phyloP scores from a whole-genome alignment of 2,797 vertebrate genomes.

The Lemur catta region DNA sequence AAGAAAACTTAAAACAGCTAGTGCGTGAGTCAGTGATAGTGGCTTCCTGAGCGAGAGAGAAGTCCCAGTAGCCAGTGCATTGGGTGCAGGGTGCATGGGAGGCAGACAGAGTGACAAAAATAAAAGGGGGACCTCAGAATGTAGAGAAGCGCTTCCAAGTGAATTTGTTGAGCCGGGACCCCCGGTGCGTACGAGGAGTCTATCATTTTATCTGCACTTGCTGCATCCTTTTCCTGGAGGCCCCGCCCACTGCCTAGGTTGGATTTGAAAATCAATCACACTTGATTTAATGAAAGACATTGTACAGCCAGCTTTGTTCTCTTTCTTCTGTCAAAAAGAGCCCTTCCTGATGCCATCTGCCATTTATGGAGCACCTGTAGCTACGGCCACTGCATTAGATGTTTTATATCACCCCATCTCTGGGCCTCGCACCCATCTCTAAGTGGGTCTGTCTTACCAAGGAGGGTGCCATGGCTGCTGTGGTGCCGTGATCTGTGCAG shows the following conservation, averaged over 20 bases:
- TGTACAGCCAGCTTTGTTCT: not conserved
- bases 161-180: not conserved
- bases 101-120: not conserved
- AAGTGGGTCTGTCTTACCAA: not conserved
- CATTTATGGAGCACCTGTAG: not conserved
- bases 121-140: not conserved
- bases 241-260: fast-evolving
- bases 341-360: not conserved
- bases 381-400: too few species aligned
- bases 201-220: too few species aligned
- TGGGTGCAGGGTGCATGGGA: not conserved
- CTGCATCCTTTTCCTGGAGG: not conserved
- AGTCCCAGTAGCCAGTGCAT: too few species aligned
- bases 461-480: not conserved
- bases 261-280: not conserved
- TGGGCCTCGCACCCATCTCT: not conserved
- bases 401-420: fast-evolving
- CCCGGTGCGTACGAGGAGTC: fast-evolving
- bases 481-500: not conserved
- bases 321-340: not conserved
- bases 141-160: not conserved
- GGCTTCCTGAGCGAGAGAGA: not conserved
- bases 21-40: not conserved
- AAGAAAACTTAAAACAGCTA: not conserved
- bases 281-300: not conserved